Base-by-base conservation (phyloP, 2,797 vertebrate species). In the Argyrosomus regius region DNA sequence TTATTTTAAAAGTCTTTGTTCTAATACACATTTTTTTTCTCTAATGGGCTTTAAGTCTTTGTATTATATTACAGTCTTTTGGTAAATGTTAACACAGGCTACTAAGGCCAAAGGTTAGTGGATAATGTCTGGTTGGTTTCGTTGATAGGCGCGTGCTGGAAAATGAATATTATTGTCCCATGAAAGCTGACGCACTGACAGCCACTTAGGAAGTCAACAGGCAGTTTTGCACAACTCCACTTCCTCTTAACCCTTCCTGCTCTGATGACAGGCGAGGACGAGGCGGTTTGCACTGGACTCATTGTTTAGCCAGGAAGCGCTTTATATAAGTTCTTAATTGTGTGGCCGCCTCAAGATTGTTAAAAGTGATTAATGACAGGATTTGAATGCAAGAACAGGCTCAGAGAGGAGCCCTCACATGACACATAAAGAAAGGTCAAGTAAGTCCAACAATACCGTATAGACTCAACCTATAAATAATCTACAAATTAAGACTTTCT, bases 191-290 rank as follows among this genome's bases (percentile, higher is more conserved):
- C 58, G 76, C 72, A 84, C 84, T 76, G 64, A 75, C 84, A 90
- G 63, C 74, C 81, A 87, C 80, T 91, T 86, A 87, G 89, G 85
- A 90, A 91, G 90, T 90, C 67, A 86, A 86, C 71, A 81, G 77
- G 77, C 78, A 74, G 75, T 84, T 85, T 39, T 78, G 71, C 84
- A 77, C 75, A 87, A 81, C 80, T 67, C 73, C 71, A 93, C 93
- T 95, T 95, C 95, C 94, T 92, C 92, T 92, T 94, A 91, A 92
- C 84, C 85, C 93, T 90, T 89, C 83, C 81, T 78, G 89, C 80
- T 67, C 74, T 60, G n/a, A 65, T 63, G 67, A 85, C 72, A 61
- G 54, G 54, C 24, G 11, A 61, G 67, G 72, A 74, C 13, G 24
- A 59, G 24, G 24, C 0, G 4, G 49, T 70, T 28, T 22, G 10